phyloP scores from a whole-genome alignment of 2,113 vertebrate genomes.

The Mirza zaza region DNA sequence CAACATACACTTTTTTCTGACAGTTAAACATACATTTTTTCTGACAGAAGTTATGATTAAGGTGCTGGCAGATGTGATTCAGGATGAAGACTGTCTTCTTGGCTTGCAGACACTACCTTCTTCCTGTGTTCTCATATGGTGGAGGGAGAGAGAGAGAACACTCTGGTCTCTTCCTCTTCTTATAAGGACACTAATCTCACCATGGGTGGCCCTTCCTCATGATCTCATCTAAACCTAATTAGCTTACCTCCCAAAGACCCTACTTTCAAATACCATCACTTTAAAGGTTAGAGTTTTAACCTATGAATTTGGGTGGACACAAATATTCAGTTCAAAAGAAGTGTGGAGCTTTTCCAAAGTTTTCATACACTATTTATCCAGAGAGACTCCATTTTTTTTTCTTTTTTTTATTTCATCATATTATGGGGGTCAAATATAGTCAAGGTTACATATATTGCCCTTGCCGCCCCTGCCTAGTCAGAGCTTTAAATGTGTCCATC shows the following conservation, averaged over 20 bases:
- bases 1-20: neutral
- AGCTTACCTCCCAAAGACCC: neutral
- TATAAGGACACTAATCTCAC: neutral
- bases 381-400: neutral
- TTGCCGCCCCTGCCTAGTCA: too few species aligned
- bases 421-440: too few species aligned
- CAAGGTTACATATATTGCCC: too few species aligned
- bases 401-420: neutral
- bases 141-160: too few species aligned
- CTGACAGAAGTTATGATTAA: neutral
- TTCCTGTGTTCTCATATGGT: neutral
- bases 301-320: neutral
- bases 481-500: too few species aligned
- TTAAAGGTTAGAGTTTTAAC: neutral
- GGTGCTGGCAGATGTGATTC: neutral
- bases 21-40: too few species aligned
- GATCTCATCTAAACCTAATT: neutral
- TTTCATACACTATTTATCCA: neutral
- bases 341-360: neutral
- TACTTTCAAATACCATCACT: neutral
- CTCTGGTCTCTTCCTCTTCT: neutral
- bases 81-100: neutral
- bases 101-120: neutral
- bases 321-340: neutral
- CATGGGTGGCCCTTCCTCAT: fast-evolving